A percentile compares a stretch with the other conserved stretches of the same genome.
These are phyloP conservation scores for Sitophilus oryzae DNA, from an alignment of 1,140 invertebrate species.

Conservation along the genomic window DNA sequence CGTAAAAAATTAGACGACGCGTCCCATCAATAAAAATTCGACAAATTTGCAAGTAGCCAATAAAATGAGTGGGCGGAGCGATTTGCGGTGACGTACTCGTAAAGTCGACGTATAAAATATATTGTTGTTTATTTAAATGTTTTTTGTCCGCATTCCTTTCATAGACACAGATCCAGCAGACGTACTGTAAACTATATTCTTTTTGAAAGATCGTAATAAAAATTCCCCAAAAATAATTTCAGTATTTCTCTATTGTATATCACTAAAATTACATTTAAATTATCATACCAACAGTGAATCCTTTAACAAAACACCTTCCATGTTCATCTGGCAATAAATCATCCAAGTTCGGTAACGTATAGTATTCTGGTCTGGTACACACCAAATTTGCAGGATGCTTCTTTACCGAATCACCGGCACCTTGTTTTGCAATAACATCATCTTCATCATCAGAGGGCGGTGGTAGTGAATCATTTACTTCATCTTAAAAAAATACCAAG, in stretches of 20 bases:
- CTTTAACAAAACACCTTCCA: constrained; percentile 78
- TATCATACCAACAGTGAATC: constrained; percentile 58
- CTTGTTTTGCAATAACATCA: constrained; percentile 2
- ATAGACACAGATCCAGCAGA: too few relatives aligned
- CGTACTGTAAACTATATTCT: too few relatives aligned
- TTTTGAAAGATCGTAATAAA: too few relatives aligned
- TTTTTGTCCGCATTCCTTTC: too few relatives aligned
- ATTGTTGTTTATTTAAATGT: too few relatives aligned
- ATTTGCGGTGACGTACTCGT: too few relatives aligned
- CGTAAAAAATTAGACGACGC: too few relatives aligned
- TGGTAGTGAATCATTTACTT: constrained; percentile 1
- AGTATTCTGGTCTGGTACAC: constrained; percentile 61
- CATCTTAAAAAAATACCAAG: constrained; percentile 8
- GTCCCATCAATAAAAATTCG: too few relatives aligned
- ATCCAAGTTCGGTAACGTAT: constrained; percentile 74
- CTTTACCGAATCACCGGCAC: neutral
- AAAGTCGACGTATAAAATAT: too few relatives aligned
- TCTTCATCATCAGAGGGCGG: constrained; percentile 17
- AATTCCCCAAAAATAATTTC: too few relatives aligned
- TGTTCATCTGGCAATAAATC: constrained; percentile 67
- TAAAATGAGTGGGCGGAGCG: too few relatives aligned
- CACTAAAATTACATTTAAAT: neutral
- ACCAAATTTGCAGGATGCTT: constrained; percentile 30
- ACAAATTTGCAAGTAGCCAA: too few relatives aligned
- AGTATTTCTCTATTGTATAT: neutral